These are phyloP conservation scores for Tadarida brasiliensis DNA, from an alignment of 2,797 vertebrate species.

Conservation along the genomic window DNA sequence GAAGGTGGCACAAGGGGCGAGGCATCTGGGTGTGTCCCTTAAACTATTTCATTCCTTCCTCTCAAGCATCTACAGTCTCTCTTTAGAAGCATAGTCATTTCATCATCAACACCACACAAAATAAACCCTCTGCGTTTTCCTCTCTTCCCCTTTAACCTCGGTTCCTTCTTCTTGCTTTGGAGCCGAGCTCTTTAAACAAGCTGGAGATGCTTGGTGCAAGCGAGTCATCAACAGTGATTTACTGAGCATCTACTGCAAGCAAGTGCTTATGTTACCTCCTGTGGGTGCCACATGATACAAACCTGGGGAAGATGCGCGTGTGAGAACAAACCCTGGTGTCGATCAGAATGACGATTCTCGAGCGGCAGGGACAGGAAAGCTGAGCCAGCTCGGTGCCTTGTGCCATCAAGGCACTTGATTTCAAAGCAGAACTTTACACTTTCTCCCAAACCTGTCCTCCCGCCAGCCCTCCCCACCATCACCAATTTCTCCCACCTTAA, in stretches of 20 bases:
- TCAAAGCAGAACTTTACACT: not conserved
- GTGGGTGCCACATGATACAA: not conserved
- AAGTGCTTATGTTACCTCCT: accelerated
- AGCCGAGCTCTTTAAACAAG: not conserved
- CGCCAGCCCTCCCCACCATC: not conserved
- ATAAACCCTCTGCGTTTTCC: not conserved
- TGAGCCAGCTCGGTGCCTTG: not conserved
- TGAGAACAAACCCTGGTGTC: not conserved
- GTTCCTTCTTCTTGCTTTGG: not conserved
- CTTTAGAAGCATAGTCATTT: not conserved
- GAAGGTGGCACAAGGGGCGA: no score
- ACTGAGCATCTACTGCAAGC: not conserved
- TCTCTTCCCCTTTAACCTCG: not conserved
- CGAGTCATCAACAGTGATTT: not conserved
- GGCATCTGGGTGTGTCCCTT: not conserved
- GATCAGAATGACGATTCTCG: accelerated
- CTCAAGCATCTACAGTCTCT: not conserved
- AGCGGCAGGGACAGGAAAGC: not conserved
- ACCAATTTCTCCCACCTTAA: not conserved
- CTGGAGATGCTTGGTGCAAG: not conserved
- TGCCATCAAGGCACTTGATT: not conserved
- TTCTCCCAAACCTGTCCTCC: not conserved
- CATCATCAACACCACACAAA: not conserved
- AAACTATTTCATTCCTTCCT: conserved; percentile 3
- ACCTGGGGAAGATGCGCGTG: not conserved